Base-by-base conservation (phyloP, 2,113 vertebrate genomes). In the Anarhynchus alexandrinus region DNA sequence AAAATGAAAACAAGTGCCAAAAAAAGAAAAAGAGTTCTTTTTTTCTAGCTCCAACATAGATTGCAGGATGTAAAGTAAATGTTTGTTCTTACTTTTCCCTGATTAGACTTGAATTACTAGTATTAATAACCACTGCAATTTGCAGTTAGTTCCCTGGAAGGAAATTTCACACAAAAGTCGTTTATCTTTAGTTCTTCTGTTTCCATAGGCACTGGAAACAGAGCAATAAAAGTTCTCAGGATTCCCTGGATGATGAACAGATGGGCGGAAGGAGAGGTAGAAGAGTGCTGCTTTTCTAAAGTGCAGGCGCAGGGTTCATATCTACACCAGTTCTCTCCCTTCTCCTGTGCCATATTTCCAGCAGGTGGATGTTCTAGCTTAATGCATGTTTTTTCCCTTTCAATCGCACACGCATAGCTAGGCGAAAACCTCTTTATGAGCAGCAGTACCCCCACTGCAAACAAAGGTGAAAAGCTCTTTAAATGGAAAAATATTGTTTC, bases 81-180 rank as follows among this genome's bases (percentile, higher is more conserved):
- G 15, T 79, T 59, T 91, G 47, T 32, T 87, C 52, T 67, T 79
- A 27, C 52, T 73, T 89, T 65, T 59, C 34, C 52, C 71, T 80
- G 40, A 85, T 80, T 77, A 82, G 25, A 82, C 32, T 82, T 61
- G 47, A 82, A 88, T 94, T 90, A 82, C 61, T 59, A 22, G 70
- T 67, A 84, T 76, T 89, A 94, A 93, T 78, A 92, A 78, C 40
- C 42, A 72, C 55, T 61, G 55, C 47, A 91, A 87, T 76, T 89
- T 77, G 40, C 70, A 69, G 36, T 76, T 85, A 40, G 34, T 52
- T 72, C 70, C 52, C 40, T 45, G 26, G 49, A 91, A 93, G 36
- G 43, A 87, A 82, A 84, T 79, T 87, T 89, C 55, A 51, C 2
- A 2, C 5, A 12, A 1, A 67, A 85, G 20, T 67, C 5, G 2